These are phyloP conservation scores for Microvelia longipes DNA, from an alignment of 1,140 invertebrate genomes.

Conservation along the genomic window DNA sequence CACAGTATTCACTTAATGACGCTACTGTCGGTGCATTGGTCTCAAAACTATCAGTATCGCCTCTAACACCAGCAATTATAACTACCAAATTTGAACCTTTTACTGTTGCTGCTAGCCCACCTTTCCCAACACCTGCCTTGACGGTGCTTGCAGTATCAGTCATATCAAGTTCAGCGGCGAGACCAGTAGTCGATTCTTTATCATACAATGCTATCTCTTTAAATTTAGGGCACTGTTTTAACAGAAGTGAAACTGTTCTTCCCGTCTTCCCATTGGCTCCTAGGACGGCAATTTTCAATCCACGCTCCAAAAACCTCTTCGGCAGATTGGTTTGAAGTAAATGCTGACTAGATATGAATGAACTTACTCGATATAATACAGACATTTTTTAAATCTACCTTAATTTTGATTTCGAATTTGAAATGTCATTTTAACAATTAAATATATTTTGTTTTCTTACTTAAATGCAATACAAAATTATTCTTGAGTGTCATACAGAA, in stretches of 20 bases:
- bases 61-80: not conserved
- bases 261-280: conserved; percentile 11
- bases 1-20: not conserved
- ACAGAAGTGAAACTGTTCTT: conserved; percentile 5
- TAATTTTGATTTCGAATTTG: too few species aligned
- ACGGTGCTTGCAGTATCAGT: conserved; percentile 31
- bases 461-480: too few species aligned
- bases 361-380: not conserved
- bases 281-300: conserved; percentile 11
- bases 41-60: not conserved
- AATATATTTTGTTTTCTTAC: too few species aligned
- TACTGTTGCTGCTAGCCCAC: not conserved
- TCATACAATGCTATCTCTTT: conserved; percentile 11
- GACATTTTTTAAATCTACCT: too few species aligned
- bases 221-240: conserved; percentile 11
- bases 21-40: not conserved
- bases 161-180: conserved; percentile 11
- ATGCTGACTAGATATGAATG: not conserved
- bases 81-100: not conserved
- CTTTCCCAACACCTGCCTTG: conserved; percentile 1
- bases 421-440: too few species aligned
- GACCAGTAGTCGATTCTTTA: not conserved
- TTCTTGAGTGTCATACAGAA: too few species aligned
- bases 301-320: not conserved
- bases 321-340: not conserved